Conservation (phyloP, 1,140 invertebrate species). For the Orchesella cincta region DNA sequence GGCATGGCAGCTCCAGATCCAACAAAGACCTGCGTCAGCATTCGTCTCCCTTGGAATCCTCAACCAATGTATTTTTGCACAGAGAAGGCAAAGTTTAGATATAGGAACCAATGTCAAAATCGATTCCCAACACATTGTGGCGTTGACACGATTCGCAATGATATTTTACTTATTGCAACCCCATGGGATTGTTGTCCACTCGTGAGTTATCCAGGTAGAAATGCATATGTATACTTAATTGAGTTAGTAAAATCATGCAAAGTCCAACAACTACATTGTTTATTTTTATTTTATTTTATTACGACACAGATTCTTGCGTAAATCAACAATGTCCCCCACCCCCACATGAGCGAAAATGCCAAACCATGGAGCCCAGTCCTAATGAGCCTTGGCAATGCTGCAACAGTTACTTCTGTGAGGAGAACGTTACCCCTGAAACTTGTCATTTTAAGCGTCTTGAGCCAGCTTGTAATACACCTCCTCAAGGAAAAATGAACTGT, state of each 20-base stretch:
- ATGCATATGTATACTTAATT: neutral
- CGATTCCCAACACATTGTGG: slow-evolving; percentile 9
- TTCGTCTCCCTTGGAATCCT: slow-evolving; percentile 18
- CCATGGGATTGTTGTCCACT: slow-evolving; percentile 49
- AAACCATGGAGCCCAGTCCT: slow-evolving; percentile 25
- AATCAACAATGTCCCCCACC: slow-evolving; percentile 41
- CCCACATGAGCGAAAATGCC: slow-evolving; percentile 43
- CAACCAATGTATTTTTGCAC: slow-evolving; percentile 23
- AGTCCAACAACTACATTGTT: neutral
- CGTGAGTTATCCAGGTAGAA: slow-evolving; percentile 38
- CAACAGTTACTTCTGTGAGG: slow-evolving; percentile 45
- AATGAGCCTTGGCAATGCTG: slow-evolving; percentile 42
- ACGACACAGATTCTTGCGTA: slow-evolving; percentile 36
- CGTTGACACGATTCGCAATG: neutral
- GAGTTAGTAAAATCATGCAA: neutral
- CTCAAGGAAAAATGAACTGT: slow-evolving; percentile 45
- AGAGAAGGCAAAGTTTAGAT: slow-evolving; percentile 46
- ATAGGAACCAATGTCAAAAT: slow-evolving; percentile 32
- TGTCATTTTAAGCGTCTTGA: slow-evolving; percentile 45
- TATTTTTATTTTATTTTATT: neutral
- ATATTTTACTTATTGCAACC: slow-evolving; percentile 40
- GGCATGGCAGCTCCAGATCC: slow-evolving; percentile 20
- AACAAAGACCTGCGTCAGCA: slow-evolving; percentile 18
- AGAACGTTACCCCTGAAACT: slow-evolving; percentile 31
- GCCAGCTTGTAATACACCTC: slow-evolving; percentile 36